Evolutionary conservation across 2,888 invertebrate species (phyloP).

Genomic region (Alviniconcha strummeri): DNA sequence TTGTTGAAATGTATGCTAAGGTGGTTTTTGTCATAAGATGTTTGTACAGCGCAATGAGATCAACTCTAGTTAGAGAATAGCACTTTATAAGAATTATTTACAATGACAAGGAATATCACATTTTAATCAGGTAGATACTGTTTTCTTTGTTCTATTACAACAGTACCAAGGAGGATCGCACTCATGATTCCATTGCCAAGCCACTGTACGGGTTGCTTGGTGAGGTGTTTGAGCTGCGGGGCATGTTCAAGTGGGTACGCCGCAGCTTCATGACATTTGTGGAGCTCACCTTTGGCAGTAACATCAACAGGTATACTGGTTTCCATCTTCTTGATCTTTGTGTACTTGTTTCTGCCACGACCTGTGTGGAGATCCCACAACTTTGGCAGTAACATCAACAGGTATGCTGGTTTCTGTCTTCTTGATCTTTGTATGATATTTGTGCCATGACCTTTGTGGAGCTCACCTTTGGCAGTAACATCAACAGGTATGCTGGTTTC

Average conservation of each 20-base stretch:
- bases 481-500: slow-evolving; percentile 78
- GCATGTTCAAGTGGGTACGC: slow-evolving; percentile 90
- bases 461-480: slow-evolving; percentile 92
- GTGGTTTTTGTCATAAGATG: too few species aligned
- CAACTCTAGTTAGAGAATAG: too few species aligned
- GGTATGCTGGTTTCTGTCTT: too few species aligned
- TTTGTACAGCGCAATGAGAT: too few species aligned
- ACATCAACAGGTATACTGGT: slow-evolving; percentile 81
- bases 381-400: too few species aligned
- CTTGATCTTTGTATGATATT: background rate
- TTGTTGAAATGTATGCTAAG: too few species aligned
- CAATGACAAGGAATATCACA: too few species aligned
- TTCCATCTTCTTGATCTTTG: background rate
- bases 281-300: slow-evolving; percentile 92
- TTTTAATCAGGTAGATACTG: too few species aligned
- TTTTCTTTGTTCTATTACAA: too few species aligned
- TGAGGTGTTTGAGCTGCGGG: slow-evolving; percentile 92
- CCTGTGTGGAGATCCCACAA: too few species aligned
- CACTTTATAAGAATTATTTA: too few species aligned
- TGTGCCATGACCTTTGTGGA: slow-evolving; percentile 87
- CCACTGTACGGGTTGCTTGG: slow-evolving; percentile 90
- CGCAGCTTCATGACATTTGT: slow-evolving; percentile 92
- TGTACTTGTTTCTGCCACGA: background rate
- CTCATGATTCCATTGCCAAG: slow-evolving; percentile 89
- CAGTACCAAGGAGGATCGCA: slow-evolving; percentile 64